Evolutionary conservation across 2,888 invertebrate genomes (phyloP).

Genomic region (Tachina lurida): DNA sequence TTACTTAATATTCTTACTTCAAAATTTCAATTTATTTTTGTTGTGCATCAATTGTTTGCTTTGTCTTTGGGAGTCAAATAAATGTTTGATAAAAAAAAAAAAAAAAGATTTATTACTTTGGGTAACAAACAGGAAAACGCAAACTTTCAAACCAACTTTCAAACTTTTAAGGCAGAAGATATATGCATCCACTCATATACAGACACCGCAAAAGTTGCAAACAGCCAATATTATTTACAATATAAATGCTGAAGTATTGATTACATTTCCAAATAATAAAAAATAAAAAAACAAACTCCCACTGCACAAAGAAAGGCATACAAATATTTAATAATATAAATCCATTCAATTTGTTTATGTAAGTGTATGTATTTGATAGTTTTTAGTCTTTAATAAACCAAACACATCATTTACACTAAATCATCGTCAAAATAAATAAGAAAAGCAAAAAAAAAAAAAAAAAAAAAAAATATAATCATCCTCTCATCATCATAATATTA

Average conservation of each 20-base stretch:
- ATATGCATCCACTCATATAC: background rate
- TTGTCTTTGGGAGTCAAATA: conserved; percentile 45
- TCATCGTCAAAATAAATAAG: conserved; percentile 51
- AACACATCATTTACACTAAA: conserved; percentile 69
- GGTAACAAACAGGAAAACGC: conserved; percentile 13
- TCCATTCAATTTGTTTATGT: conserved; percentile 15
- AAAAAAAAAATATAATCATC: conserved; percentile 37
- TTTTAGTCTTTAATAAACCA: conserved; percentile 54
- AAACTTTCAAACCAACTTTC: background rate
- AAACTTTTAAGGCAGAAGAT: conserved; percentile 8
- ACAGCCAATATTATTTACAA: conserved; percentile 3
- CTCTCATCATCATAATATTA: conserved; percentile 40
- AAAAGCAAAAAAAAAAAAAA: conserved; percentile 22
- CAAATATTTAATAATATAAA: conserved; percentile 8
- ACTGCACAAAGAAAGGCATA: conserved; percentile 4
- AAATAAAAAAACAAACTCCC: conserved; percentile 29
- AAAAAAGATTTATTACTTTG: conserved; percentile 61
- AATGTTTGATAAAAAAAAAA: conserved; percentile 55
- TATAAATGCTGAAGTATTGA: conserved; percentile 6
- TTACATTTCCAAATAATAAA: conserved; percentile 9
- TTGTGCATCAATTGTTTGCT: conserved; percentile 53
- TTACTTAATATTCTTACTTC: background rate
- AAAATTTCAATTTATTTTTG: conserved; percentile 58
- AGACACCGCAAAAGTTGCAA: background rate
- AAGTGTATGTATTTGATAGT: conserved; percentile 21